Percentiles rank a stretch among this genome's conserved stretches.
phyloP scores from a whole-genome alignment of 2,113 vertebrate species.

The Nanger granti region DNA sequence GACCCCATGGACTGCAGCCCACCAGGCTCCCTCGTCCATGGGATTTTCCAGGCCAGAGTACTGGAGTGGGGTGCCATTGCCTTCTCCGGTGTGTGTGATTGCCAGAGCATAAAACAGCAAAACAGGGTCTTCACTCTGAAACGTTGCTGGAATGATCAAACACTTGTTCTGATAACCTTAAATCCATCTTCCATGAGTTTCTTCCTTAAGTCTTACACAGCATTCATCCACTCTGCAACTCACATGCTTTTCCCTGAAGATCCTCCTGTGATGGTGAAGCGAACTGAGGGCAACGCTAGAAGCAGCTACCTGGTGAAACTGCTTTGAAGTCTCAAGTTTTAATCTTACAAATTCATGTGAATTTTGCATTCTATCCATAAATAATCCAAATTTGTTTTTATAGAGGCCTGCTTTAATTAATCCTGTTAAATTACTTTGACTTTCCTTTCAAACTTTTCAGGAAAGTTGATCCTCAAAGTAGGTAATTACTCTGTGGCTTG shows the following conservation, averaged over 20 bases:
- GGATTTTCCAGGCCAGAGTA: no score
- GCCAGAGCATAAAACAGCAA: neutral
- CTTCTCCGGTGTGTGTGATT: no score
- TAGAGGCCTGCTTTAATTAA: neutral
- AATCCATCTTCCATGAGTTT: neutral
- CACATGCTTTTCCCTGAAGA: neutral
- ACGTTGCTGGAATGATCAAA: neutral
- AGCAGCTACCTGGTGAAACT: neutral
- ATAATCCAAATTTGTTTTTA: neutral
- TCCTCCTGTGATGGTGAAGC: neutral
- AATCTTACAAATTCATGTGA: neutral
- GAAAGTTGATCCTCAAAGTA: neutral
- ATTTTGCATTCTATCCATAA: conserved; percentile 29
- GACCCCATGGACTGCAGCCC: no score
- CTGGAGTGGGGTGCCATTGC: no score
- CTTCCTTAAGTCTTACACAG: neutral
- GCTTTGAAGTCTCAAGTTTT: conserved; percentile 21
- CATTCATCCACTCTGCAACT: rapidly evolving
- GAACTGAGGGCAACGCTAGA: neutral
- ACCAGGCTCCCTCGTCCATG: no score
- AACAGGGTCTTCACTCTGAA: neutral
- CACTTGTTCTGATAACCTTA: neutral
- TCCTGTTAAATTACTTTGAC: neutral
- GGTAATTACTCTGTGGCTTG: neutral
- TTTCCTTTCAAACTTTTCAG: neutral